phyloP scores from a whole-genome alignment of 1,140 invertebrate species.

The Catajapyx aquilonaris region DNA sequence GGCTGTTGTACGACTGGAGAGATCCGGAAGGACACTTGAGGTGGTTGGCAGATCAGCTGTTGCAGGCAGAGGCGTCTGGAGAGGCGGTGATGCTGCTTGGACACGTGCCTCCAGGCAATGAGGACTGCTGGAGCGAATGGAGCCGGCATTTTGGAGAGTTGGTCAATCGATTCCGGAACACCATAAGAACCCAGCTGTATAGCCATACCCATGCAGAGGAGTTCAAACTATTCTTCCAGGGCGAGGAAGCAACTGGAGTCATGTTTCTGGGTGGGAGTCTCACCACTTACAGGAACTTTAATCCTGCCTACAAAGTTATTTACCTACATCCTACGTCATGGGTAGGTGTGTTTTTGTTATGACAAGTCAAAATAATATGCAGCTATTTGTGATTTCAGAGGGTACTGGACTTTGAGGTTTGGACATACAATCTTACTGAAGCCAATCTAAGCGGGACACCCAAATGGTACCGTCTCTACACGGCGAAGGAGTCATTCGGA shows the following conservation, averaged over 20 bases:
- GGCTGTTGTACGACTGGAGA: slow-evolving; percentile 32
- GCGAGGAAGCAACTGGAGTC: neutral
- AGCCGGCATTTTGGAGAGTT: slow-evolving; percentile 39
- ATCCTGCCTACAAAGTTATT: neutral
- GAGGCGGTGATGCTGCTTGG: slow-evolving; percentile 64
- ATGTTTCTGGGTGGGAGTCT: neutral
- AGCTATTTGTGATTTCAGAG: no score
- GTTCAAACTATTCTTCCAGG: neutral
- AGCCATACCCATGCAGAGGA: neutral
- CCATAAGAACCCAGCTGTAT: neutral
- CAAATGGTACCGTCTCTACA: neutral
- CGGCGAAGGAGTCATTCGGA: neutral
- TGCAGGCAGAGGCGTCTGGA: slow-evolving; percentile 38
- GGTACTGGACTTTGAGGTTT: neutral
- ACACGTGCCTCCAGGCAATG: slow-evolving; percentile 54
- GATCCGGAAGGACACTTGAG: slow-evolving; percentile 45
- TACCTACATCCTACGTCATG: no score
- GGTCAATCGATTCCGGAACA: neutral
- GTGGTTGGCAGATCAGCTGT: slow-evolving; percentile 48
- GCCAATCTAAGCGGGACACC: neutral
- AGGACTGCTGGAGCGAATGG: slow-evolving; percentile 42
- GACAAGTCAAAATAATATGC: no score
- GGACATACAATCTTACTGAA: neutral
- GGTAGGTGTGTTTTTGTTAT: no score
- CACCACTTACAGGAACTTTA: neutral